These are phyloP conservation scores for Dicycla oo DNA, from an alignment of 2,888 invertebrate species.

Conservation along the genomic window DNA sequence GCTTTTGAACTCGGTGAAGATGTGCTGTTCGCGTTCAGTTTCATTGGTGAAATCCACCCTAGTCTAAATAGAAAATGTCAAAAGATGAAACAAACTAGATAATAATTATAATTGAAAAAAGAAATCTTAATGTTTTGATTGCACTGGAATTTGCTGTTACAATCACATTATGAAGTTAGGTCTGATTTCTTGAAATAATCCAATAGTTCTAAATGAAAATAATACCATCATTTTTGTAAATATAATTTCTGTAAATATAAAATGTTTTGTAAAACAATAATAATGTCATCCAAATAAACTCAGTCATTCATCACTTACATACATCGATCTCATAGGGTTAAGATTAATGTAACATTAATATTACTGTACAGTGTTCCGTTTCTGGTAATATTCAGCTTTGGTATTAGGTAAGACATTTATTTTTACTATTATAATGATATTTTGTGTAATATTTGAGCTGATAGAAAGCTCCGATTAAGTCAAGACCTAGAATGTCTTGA, in stretches of 20 bases:
- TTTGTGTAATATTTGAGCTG: background rate
- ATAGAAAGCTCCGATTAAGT: conserved; percentile 18
- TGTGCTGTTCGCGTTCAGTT: too few relatives aligned
- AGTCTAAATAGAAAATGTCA: background rate
- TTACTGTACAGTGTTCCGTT: conserved; percentile 13
- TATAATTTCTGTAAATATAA: conserved; percentile 42
- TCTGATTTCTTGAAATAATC: conserved; percentile 32
- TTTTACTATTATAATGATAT: background rate
- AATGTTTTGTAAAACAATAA: conserved; percentile 41
- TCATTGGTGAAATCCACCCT: too few relatives aligned
- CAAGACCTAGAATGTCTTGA: conserved; percentile 12
- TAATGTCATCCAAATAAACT: conserved; percentile 12
- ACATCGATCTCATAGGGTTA: conserved; percentile 31
- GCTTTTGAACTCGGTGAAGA: too few relatives aligned
- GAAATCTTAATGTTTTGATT: background rate
- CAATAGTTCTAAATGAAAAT: background rate
- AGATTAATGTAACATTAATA: background rate
- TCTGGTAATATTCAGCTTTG: background rate
- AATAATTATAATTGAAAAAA: background rate
- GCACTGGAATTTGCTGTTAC: conserved; percentile 24
- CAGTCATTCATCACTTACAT: conserved; percentile 10
- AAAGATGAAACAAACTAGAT: background rate
- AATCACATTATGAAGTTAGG: conserved; percentile 23
- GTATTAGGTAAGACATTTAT: background rate
- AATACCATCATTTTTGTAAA: conserved; percentile 11